Base-by-base conservation (phyloP, 2,888 invertebrate genomes). In the Nymphalis polychloros region DNA sequence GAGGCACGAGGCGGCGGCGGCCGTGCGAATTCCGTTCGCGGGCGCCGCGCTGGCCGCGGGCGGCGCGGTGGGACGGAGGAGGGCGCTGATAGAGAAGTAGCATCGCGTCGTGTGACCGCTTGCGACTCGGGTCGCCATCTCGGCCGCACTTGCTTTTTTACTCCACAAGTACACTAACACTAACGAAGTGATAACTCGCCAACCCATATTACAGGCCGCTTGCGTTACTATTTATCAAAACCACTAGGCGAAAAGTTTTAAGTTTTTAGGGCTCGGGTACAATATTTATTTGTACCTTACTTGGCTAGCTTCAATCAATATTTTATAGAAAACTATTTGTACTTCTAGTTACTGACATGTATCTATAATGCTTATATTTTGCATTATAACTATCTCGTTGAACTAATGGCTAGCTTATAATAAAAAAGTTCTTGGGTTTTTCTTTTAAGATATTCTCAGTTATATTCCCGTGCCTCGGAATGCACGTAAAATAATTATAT, bases 1-100 rank as follows among this genome's bases (percentile, higher is more conserved):
- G 87, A 85, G 84, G 84, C 87, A 86, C 82, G 88, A 87, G 86
- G 86, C 89, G 48, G 85, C 88, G 81, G 77, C 85, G 86, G 82
- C 82, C 84, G 85, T 85, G 85, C 76, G 74, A 78, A 77, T 78
- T 78, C 79, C 75, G 74, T 72, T 74, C 74, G 85, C 84, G 81
- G 88, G 88, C 83, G 88, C 85, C 84, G 84, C 80, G 84, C 81
- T 80, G 81, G 79, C 77, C 69, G 80, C 79, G 80, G 81, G 70
- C 70, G 71, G 53, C 20, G 77, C 72, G 73, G 77, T 77, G 80
- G 79, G 82, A 82, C 82, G 80, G 82, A 80, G 84, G 83, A 78
- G 82, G 81, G 80, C 81, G 80, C 86, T 85, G 87, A 87, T 89
- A 87, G 81, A 85, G 81, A 80, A 84, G 86, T 84, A 84, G 82